A percentile compares a stretch with the other conserved stretches of the same genome.
Conservation (phyloP, 2,113 vertebrate species). For the Tetraodon nigroviridis region DNA sequence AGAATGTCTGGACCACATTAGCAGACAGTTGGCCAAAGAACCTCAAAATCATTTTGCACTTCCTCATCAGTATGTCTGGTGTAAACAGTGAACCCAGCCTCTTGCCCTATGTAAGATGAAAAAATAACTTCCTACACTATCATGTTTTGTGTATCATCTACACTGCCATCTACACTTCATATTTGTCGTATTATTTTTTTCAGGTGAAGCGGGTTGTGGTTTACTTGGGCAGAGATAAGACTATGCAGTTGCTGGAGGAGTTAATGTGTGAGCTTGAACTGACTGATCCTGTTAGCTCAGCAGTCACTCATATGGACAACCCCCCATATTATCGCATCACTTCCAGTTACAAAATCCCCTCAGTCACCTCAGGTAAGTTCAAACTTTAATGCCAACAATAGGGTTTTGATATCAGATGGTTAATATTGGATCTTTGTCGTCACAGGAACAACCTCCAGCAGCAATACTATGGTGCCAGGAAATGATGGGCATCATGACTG, state of each 20-base stretch:
- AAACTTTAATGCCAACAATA: not conserved
- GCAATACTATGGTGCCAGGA: slow-evolving; percentile 98
- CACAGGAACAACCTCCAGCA: slow-evolving; percentile 95
- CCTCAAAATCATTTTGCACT: slow-evolving; percentile 97
- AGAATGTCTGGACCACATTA: slow-evolving; percentile 97
- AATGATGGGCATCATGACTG: slow-evolving; percentile 84
- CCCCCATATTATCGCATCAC: slow-evolving; percentile 96
- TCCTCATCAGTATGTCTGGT: slow-evolving; percentile 96
- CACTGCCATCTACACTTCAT: not conserved
- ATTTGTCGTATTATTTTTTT: not conserved
- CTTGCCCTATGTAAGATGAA: slow-evolving; percentile 89
- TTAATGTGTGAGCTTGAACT: slow-evolving; percentile 92
- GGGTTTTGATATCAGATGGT: not conserved
- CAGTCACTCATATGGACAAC: slow-evolving; percentile 97
- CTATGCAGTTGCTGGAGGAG: slow-evolving; percentile 96
- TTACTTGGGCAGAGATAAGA: slow-evolving; percentile 97
- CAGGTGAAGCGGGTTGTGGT: slow-evolving; percentile 99
- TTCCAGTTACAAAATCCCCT: slow-evolving; percentile 94
- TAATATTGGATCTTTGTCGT: slow-evolving; percentile 6
- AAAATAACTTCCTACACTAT: not conserved
- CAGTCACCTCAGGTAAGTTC: slow-evolving; percentile 91
- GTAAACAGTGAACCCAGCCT: slow-evolving; percentile 98
- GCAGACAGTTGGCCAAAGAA: slow-evolving; percentile 99
- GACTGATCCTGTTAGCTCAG: slow-evolving; percentile 90
- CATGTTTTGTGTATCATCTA: not conserved